Evolutionary conservation across 2,113 vertebrate genomes (phyloP), one percentile per base, ranked within the genome.

Genomic region (Gambusia holbrooki): DNA sequence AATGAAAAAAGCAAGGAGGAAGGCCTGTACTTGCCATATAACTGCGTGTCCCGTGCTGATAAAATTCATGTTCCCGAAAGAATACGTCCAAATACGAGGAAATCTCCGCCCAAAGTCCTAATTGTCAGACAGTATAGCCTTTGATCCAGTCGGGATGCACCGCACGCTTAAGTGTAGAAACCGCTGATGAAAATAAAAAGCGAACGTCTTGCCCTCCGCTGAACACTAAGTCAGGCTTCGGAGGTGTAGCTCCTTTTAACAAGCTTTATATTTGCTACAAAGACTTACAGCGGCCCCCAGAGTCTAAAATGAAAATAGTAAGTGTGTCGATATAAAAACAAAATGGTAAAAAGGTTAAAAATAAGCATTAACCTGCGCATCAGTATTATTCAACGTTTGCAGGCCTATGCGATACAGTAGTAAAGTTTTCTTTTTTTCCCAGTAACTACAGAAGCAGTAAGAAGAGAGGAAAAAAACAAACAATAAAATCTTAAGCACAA

Each of bases 221-320:
- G 17, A 25, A 69, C 48, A 85, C 64, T 63, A 10, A 54, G n/a
- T 65, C 1, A 27, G 63, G 40, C 2, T 37, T 11, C 33, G n/a
- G 63, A 58, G 71, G 64, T 19, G 77, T 69, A 71, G n/a, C 65
- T 71, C 30, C 13, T n/a, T 72, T 67, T 74, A 0, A 65, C 33
- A 67, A 0, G 17, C 27, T 5, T 66, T 13, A 30, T 0, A 65
- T 60, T 10, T 19, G 33, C 28, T 74, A 6, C 22, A 6, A 81
- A 84, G 83, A 73, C 45, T 76, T 86, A 91, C 85, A 91, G 90
- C 88, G 90, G 79, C 87, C 73, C 90, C 78, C 40, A 72, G 62
- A 87, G 90, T 83, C 22, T 29, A 9, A 13, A 15, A 6, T 60
- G 27, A 80, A 73, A 58, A 85, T 80, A 61, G 71, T 80, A 80